Evolutionary conservation across 1,140 invertebrate genomes (phyloP).

Genomic region (Bicyclus anynana): DNA sequence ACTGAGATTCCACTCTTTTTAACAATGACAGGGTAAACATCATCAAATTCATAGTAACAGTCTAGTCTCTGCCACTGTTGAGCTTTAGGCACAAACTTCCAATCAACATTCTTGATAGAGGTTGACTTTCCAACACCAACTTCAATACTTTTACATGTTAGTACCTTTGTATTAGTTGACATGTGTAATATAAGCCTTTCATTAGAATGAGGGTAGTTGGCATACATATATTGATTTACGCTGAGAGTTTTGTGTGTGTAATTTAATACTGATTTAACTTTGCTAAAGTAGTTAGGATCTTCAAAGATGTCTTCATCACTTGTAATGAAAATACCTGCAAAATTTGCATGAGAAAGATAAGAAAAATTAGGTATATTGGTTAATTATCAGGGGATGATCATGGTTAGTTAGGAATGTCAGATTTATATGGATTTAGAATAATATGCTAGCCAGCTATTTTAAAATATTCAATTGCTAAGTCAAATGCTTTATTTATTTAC

Average conservation of each 20-base stretch:
- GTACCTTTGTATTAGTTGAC: conserved; percentile 69
- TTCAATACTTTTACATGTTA: conserved; percentile 73
- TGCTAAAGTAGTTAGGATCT: conserved; percentile 69
- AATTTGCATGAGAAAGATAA: not conserved
- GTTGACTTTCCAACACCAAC: conserved; percentile 46
- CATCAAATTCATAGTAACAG: conserved; percentile 83
- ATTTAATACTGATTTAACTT: conserved; percentile 78
- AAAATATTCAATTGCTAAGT: too few species aligned
- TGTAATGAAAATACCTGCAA: conserved; percentile 64
- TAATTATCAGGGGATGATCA: too few species aligned
- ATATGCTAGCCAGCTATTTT: too few species aligned
- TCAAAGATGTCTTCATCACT: conserved; percentile 81
- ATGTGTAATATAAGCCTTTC: conserved; percentile 77
- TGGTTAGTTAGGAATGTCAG: too few species aligned
- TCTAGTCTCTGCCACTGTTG: conserved; percentile 85
- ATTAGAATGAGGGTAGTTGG: conserved; percentile 61
- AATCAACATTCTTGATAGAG: conserved; percentile 78
- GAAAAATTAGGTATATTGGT: too few species aligned
- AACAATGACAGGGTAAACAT: conserved; percentile 79
- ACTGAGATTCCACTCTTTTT: conserved; percentile 78
- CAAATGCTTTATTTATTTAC: too few species aligned
- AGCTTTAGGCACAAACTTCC: conserved; percentile 81
- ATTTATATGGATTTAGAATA: too few species aligned
- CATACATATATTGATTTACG: conserved; percentile 79
- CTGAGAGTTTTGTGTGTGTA: conserved; percentile 78